phyloP scores from a whole-genome alignment of 1,140 invertebrate genomes.

The Oppia nitens region DNA sequence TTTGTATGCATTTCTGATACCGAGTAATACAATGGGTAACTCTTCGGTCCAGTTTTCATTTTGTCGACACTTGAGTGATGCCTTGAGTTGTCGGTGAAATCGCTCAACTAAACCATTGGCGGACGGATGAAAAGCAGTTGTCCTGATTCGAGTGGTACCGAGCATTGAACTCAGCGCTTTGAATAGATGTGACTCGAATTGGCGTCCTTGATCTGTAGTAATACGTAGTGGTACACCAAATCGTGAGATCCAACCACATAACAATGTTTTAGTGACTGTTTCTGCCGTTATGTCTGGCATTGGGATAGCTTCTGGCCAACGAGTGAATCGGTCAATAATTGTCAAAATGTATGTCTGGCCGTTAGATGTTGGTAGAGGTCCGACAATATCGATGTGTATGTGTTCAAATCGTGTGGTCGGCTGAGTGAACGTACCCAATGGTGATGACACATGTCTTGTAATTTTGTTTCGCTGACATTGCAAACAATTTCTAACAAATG shows the following conservation, averaged over 20 bases:
- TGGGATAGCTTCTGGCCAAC: too few relatives aligned
- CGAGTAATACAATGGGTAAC: background rate
- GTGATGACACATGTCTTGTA: slow-evolving; percentile 11
- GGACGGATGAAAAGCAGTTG: slow-evolving; percentile 21
- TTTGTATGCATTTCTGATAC: too few relatives aligned
- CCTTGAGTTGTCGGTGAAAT: too few relatives aligned
- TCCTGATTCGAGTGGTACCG: background rate
- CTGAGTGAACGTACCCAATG: background rate
- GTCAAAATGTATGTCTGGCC: slow-evolving; percentile 29
- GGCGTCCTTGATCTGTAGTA: slow-evolving; percentile 29
- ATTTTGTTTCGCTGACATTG: slow-evolving; percentile 14
- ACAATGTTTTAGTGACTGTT: too few relatives aligned
- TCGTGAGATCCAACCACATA: too few relatives aligned
- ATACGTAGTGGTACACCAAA: slow-evolving; percentile 21
- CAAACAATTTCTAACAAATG: background rate
- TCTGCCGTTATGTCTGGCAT: too few relatives aligned
- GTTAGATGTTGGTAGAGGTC: slow-evolving; percentile 27
- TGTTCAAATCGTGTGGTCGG: slow-evolving; percentile 24
- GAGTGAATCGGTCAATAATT: too few relatives aligned
- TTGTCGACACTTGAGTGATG: background rate
- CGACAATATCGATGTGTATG: slow-evolving; percentile 35
- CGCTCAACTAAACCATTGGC: slow-evolving; percentile 26
- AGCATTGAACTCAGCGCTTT: slow-evolving; percentile 9
- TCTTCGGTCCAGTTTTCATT: background rate
- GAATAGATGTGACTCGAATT: slow-evolving; percentile 28